A percentile compares a stretch with the other conserved stretches of the same genome.
Evolutionary conservation across 2,888 invertebrate species (phyloP).

Genomic region (Rotaria magnacalcarata): DNA sequence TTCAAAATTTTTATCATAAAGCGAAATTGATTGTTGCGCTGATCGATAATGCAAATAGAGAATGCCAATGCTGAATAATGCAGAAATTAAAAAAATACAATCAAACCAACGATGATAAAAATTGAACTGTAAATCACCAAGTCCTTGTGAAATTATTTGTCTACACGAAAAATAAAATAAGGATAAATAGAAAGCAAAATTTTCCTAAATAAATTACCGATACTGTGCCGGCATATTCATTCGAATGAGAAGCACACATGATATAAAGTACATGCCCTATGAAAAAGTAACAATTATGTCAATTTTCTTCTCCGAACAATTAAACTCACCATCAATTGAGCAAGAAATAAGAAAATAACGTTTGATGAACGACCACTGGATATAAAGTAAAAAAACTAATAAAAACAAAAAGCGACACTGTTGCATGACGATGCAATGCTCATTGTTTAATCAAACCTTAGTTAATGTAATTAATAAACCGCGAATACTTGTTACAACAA

Average conservation of each 20-base stretch:
- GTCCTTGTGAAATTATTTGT: slow-evolving; percentile 80
- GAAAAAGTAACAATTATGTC: slow-evolving; percentile 48
- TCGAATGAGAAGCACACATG: slow-evolving; percentile 87
- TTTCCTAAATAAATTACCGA: slow-evolving; percentile 56
- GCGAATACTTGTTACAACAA: slow-evolving; percentile 91
- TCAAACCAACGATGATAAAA: slow-evolving; percentile 99
- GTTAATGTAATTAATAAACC: slow-evolving; percentile 90
- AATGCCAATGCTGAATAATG: slow-evolving; percentile 86
- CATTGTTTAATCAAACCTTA: slow-evolving; percentile 68
- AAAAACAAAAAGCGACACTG: slow-evolving; percentile 48
- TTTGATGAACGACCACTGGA: slow-evolving; percentile 97
- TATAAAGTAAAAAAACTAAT: slow-evolving; percentile 96
- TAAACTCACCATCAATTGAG: slow-evolving; percentile 81
- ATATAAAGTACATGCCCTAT: slow-evolving; percentile 96
- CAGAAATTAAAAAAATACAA: slow-evolving; percentile 93
- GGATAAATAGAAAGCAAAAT: neutral
- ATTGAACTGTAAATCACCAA: slow-evolving; percentile 93
- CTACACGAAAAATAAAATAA: slow-evolving; percentile 58
- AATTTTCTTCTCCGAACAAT: neutral
- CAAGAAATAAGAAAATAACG: slow-evolving; percentile 87
- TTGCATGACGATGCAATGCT: neutral
- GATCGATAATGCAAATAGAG: slow-evolving; percentile 65
- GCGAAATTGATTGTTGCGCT: neutral
- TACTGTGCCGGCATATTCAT: slow-evolving; percentile 99
- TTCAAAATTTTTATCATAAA: slow-evolving; percentile 26